These are phyloP conservation scores for Rallus limicola DNA, from an alignment of 2,113 vertebrate species.

Conservation along the genomic window DNA sequence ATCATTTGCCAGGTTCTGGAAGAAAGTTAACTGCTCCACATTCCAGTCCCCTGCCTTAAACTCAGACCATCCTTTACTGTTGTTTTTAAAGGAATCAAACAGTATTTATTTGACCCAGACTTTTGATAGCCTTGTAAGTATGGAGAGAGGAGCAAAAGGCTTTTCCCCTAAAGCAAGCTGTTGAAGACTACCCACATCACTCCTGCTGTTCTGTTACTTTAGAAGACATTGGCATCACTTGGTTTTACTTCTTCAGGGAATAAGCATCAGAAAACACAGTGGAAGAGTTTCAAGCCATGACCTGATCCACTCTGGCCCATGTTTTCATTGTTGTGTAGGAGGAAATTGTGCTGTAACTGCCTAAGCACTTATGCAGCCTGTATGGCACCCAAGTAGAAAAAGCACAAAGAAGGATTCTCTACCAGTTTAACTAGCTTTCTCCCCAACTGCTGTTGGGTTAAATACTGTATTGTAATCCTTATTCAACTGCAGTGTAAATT, in stretches of 20 bases:
- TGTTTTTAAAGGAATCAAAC: constrained; percentile 26
- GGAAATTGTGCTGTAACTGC: not conserved
- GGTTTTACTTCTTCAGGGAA: not conserved
- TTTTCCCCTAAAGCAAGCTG: not conserved
- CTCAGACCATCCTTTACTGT: not conserved
- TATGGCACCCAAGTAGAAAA: not conserved
- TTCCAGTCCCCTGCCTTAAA: not conserved
- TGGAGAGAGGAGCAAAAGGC: not conserved
- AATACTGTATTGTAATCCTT: not conserved
- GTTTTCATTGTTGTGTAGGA: not conserved
- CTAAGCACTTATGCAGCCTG: not conserved
- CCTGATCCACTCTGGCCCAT: not conserved
- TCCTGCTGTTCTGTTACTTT: not conserved
- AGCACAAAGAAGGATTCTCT: not conserved
- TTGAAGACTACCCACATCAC: not conserved
- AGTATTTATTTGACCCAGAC: constrained; percentile 30
- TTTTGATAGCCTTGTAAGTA: not conserved
- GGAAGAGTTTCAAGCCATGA: not conserved
- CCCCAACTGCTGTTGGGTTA: not conserved
- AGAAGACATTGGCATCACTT: not conserved
- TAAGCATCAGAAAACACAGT: not conserved
- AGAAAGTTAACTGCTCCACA: not conserved
- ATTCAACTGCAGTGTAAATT: not conserved
- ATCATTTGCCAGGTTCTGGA: not conserved
- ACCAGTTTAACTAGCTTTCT: not conserved